Evolutionary conservation across 2,888 invertebrate species (phyloP).

Genomic region (Eristalinus sepulchralis): DNA sequence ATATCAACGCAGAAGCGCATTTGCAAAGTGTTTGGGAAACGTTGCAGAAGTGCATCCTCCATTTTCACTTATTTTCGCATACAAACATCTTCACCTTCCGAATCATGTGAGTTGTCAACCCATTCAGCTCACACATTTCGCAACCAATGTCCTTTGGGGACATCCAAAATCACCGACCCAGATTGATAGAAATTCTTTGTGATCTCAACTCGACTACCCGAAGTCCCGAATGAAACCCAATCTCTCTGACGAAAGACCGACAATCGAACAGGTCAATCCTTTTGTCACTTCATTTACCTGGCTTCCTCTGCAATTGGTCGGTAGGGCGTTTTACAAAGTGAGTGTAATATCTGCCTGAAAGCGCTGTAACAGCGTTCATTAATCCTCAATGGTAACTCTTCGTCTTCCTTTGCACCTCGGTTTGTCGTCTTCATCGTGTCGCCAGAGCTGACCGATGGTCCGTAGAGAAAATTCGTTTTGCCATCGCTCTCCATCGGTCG

Average conservation of each 20-base stretch:
- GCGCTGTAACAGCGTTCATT: conserved; percentile 40
- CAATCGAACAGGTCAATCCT: conserved; percentile 25
- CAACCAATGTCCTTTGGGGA: too few species aligned
- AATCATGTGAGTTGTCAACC: too few species aligned
- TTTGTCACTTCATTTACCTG: background rate
- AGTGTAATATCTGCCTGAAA: conserved; percentile 60
- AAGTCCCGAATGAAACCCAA: conserved; percentile 5
- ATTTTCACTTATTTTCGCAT: too few species aligned
- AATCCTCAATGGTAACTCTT: background rate
- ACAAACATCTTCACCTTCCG: too few species aligned
- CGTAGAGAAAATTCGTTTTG: conserved; percentile 8
- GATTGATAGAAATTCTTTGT: conserved; percentile 21
- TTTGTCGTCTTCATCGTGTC: background rate
- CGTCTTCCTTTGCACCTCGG: conserved; percentile 16
- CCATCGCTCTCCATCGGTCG: background rate
- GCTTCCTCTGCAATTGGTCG: conserved; percentile 50
- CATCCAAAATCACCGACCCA: too few species aligned
- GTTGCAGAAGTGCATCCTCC: too few species aligned
- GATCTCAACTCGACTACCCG: too few species aligned
- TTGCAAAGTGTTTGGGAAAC: too few species aligned
- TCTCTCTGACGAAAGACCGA: conserved; percentile 40
- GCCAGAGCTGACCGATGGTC: conserved; percentile 16
- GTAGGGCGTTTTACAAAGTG: conserved; percentile 38
- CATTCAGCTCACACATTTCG: too few species aligned
- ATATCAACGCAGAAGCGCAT: too few species aligned